Evolutionary conservation across 2,113 vertebrate species (phyloP), one percentile per base, ranked within the genome.

Genomic region (Cyphomyrus plagiostoma): DNA sequence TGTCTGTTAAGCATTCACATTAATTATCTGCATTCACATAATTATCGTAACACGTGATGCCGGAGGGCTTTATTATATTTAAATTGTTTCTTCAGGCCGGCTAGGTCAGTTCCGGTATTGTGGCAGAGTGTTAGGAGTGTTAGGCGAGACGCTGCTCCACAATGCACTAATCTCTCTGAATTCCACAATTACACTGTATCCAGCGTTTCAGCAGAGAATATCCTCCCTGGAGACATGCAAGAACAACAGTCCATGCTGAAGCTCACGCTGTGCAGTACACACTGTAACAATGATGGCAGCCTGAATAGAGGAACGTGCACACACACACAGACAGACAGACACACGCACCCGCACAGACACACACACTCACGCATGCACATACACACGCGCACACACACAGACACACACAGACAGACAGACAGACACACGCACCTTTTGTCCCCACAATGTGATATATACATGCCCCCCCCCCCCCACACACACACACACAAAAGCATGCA

Each of bases 291-390:
- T 74, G 30, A 77, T 39, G 11, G 26, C 62, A 66, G 26, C 58
- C 58, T 26, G 23, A 5, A 74, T 30, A 11, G 66, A 7, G 26
- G 11, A 39, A 77, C 70, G 0, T n/a, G 11, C n/a, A 9, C 56
- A 8, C 58, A 1, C n/a, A 26, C 2, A 1, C 9, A 62, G 0
- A 0, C 58, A 26, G 2, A 9, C 58, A 26, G 2, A n/a, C 0
- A n/a, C 23, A n/a, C 0, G 2, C 19, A 56, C 53, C 0, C 49
- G 4, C 4, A 45, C 42, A 4, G 4, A 4, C 42, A 45, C 42
- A 50, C 11, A 9, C 1, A 9, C 46, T 9, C 46, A 48, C 46
- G 8, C 46, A 8, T 8, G 2, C 46, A 6, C 45, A 49, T 2
- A 50, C 49, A 15, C 49, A 15, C 2, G 0, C 49, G 2, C 49